phyloP scores from a whole-genome alignment of 1,140 invertebrate species.

The Drosophila sulfurigaster region DNA sequence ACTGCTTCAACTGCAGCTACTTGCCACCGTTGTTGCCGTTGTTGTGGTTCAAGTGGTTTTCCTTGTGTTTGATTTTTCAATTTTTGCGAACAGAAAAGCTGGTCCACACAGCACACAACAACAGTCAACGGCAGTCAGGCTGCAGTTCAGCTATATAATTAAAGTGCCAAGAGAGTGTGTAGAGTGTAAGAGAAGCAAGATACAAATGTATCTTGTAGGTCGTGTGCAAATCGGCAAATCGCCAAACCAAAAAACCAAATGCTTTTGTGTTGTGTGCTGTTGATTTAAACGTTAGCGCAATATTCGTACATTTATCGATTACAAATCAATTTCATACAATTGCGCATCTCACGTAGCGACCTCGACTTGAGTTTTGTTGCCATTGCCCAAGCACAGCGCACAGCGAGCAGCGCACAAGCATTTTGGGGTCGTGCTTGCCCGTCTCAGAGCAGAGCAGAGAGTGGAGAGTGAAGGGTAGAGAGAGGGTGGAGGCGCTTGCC shows the following conservation, averaged over 20 bases:
- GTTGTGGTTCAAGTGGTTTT: slow-evolving; percentile 72
- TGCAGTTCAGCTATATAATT: slow-evolving; percentile 42
- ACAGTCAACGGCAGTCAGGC: background rate
- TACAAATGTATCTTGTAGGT: slow-evolving; percentile 36
- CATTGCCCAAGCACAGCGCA: slow-evolving; percentile 29
- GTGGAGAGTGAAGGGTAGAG: background rate
- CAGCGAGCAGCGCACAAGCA: background rate
- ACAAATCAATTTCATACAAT: slow-evolving; percentile 80
- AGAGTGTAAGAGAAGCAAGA: slow-evolving; percentile 9
- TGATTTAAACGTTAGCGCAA: slow-evolving; percentile 68
- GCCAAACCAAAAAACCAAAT: slow-evolving; percentile 11
- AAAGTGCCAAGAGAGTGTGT: slow-evolving; percentile 51
- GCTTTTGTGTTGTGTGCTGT: slow-evolving; percentile 32
- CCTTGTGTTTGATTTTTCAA: slow-evolving; percentile 81
- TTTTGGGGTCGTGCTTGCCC: background rate
- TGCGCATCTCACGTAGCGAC: slow-evolving; percentile 73
- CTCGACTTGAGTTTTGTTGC: slow-evolving; percentile 33
- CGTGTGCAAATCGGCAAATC: slow-evolving; percentile 37
- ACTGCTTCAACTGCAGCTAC: slow-evolving; percentile 29
- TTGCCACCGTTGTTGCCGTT: slow-evolving; percentile 29
- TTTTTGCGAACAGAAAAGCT: slow-evolving; percentile 63
- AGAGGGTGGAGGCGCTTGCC: background rate
- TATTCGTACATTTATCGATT: slow-evolving; percentile 81
- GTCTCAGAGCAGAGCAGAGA: too few relatives aligned
- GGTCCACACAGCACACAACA: background rate